Percentiles rank a stretch among this genome's conserved stretches.
These are phyloP conservation scores for Macrosoma leucophasiata DNA, from an alignment of 2,888 invertebrate species.

Conservation along the genomic window DNA sequence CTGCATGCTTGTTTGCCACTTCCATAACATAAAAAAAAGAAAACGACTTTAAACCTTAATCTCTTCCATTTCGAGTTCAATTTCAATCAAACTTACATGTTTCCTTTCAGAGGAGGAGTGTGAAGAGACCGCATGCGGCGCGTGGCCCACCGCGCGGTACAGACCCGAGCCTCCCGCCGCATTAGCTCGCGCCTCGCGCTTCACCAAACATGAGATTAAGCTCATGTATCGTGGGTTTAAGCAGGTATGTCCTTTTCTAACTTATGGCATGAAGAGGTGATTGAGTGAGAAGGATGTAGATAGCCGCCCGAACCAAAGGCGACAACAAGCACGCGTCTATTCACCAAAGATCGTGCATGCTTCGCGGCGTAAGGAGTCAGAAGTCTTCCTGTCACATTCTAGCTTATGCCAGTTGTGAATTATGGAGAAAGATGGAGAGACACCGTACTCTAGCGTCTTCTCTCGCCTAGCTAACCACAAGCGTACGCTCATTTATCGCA, in stretches of 20 bases:
- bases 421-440: not conserved
- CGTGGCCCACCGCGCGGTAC: slow-evolving; percentile 78
- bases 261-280: too few relatives aligned
- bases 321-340: too few relatives aligned
- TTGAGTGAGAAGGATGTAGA: too few relatives aligned
- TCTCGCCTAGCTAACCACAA: slow-evolving; percentile 89
- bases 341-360: too few relatives aligned
- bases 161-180: slow-evolving; percentile 87
- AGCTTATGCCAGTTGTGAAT: not conserved
- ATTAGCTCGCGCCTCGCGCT: slow-evolving; percentile 85
- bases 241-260: slow-evolving; percentile 82
- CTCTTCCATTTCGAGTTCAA: too few relatives aligned
- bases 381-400: not conserved
- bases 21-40: too few relatives aligned
- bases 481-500: slow-evolving; percentile 92
- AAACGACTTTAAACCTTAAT: too few relatives aligned
- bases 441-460: too few relatives aligned
- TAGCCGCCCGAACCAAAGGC: too few relatives aligned
- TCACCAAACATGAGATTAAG: slow-evolving; percentile 89
- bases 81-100: too few relatives aligned
- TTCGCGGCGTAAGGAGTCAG: too few relatives aligned
- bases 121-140: slow-evolving; percentile 77
- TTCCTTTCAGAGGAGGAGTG: slow-evolving; percentile 79
- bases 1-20: too few relatives aligned
- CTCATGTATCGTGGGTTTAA: slow-evolving; percentile 94